A percentile compares a stretch with the other conserved stretches of the same genome.
Evolutionary conservation across 64 coral and sea anemone species (phyloP).

Genomic region (Hydrozoanthus tunicans): DNA sequence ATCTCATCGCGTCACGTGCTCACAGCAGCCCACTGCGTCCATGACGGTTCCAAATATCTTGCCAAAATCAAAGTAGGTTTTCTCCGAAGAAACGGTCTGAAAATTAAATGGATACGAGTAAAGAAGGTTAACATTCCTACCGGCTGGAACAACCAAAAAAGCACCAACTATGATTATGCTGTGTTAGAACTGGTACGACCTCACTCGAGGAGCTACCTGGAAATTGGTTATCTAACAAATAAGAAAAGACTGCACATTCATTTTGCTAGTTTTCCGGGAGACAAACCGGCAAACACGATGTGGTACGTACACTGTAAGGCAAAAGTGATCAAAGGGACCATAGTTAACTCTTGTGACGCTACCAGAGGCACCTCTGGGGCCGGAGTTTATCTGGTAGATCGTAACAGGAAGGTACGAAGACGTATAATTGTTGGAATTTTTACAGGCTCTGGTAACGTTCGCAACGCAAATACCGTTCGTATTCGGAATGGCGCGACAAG

Average conservation of each 20-base stretch:
- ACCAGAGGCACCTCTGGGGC: constrained; percentile 75
- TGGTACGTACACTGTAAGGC: constrained; percentile 81
- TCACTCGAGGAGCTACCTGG: constrained; percentile 33
- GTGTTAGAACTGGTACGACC: constrained; percentile 60
- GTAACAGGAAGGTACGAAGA: neutral
- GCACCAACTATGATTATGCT: constrained; percentile 68
- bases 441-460: constrained; percentile 51
- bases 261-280: constrained; percentile 70
- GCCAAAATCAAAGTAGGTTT: constrained; percentile 71
- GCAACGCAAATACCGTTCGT: neutral
- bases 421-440: constrained; percentile 78
- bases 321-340: constrained; percentile 39
- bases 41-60: constrained; percentile 66
- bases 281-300: constrained; percentile 65
- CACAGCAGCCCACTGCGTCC: constrained; percentile 82
- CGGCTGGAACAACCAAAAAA: constrained; percentile 56
- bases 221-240: constrained; percentile 45
- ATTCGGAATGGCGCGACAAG: constrained; percentile 13
- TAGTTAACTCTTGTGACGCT: constrained; percentile 77
- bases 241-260: constrained; percentile 33
- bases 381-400: constrained; percentile 55
- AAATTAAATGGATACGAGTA: constrained; percentile 60
- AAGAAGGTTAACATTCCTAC: constrained; percentile 67
- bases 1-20: constrained; percentile 75
- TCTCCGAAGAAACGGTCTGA: constrained; percentile 50